Conservation (phyloP, 2,888 invertebrate species). For the Drosophila algonquin region DNA sequence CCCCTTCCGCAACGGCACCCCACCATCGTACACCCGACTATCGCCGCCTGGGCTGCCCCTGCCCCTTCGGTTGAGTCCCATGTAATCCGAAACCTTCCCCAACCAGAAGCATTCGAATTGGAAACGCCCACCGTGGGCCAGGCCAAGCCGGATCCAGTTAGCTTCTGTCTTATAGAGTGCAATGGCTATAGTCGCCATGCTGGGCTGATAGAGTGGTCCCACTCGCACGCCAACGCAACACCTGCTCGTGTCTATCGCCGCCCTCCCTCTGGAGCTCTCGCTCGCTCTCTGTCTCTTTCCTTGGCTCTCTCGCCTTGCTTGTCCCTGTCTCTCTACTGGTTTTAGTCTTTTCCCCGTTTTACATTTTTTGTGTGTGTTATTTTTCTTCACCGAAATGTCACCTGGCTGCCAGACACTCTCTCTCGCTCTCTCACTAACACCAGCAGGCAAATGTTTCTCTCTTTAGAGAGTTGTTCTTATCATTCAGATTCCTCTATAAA, state of each 20-base stretch:
- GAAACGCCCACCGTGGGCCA: conserved; percentile 69
- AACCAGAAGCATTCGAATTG: conserved; percentile 75
- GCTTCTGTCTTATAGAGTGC: conserved; percentile 14
- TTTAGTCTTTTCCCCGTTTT: conserved; percentile 57
- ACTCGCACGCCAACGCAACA: conserved; percentile 37
- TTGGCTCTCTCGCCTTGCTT: conserved; percentile 8
- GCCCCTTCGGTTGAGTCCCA: conserved; percentile 37
- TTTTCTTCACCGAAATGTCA: conserved; percentile 61
- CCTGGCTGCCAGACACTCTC: conserved; percentile 53
- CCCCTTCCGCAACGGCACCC: not conserved
- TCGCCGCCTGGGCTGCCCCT: conserved; percentile 5
- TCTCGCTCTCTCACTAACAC: conserved; percentile 45
- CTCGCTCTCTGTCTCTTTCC: conserved; percentile 21
- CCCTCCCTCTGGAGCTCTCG: conserved; percentile 11
- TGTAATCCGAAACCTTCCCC: conserved; percentile 60
- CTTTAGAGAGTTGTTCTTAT: conserved; percentile 20
- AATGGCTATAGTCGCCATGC: conserved; percentile 22
- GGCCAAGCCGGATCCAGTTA: conserved; percentile 1
- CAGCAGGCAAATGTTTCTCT: conserved; percentile 33
- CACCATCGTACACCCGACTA: conserved; percentile 7
- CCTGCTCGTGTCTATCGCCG: conserved; percentile 27
- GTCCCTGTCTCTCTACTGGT: conserved; percentile 43
- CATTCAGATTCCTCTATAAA: conserved; percentile 17
- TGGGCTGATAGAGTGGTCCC: conserved; percentile 27
- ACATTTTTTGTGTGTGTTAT: conserved; percentile 47